Conservation (phyloP, 2,113 vertebrate species). For the Petromus typicus region DNA sequence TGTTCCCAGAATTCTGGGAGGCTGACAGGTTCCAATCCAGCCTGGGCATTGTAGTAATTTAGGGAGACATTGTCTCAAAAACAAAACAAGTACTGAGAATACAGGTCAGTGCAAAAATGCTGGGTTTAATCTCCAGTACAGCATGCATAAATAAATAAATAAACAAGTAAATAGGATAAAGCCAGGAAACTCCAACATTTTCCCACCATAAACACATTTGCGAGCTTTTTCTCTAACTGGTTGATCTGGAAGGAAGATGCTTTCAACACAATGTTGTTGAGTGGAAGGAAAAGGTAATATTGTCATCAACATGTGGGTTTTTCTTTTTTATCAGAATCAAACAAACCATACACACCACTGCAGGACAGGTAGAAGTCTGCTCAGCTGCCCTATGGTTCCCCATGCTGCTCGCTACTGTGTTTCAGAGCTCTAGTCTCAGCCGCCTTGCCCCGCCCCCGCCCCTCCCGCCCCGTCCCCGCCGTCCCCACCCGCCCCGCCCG, state of each 20-base stretch:
- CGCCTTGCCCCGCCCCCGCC: too few relatives aligned
- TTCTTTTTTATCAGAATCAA: background rate
- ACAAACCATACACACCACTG: background rate
- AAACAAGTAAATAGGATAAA: background rate
- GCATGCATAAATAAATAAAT: background rate
- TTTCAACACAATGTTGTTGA: background rate
- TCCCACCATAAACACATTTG: background rate
- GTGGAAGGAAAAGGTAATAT: background rate
- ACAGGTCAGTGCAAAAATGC: background rate
- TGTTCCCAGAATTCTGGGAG: background rate
- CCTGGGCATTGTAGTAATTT: background rate
- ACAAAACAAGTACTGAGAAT: background rate
- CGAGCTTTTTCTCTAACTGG: background rate
- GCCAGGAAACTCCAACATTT: background rate
- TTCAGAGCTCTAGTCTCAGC: conserved; percentile 37
- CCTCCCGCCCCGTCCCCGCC: too few relatives aligned
- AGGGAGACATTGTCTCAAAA: background rate
- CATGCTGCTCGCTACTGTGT: background rate
- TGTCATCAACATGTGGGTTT: background rate
- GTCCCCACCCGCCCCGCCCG: too few relatives aligned
- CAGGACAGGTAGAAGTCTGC: background rate
- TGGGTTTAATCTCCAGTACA: background rate
- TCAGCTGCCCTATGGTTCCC: background rate
- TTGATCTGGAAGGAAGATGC: background rate
- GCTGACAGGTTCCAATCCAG: background rate